phyloP scores from a whole-genome alignment of 37 sponge, comb jelly and placozoan genomes.

The Lycopodina hypogea region DNA sequence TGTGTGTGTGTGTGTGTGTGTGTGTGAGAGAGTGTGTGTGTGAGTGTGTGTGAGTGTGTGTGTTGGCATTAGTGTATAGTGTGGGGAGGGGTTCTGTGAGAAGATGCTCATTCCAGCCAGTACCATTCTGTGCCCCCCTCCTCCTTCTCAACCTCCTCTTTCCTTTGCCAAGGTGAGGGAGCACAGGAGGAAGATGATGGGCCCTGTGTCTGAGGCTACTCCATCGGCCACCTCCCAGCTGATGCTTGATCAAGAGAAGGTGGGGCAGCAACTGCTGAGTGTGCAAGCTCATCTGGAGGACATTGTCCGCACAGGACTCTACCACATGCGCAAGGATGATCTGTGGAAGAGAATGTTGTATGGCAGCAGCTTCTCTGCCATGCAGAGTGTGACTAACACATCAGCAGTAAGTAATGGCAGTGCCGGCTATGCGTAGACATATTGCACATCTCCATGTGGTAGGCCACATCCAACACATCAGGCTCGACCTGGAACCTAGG shows the following conservation, averaged over 20 bases:
- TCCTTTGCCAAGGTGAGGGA: constrained; percentile 13
- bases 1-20: too few relatives aligned
- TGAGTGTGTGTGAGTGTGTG: too few relatives aligned
- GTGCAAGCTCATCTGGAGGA: constrained; percentile 27
- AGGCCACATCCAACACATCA: too few relatives aligned
- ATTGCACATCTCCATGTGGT: too few relatives aligned
- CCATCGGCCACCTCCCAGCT: constrained; percentile 20
- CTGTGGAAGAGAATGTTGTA: constrained; percentile 79
- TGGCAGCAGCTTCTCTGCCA: constrained; percentile 16
- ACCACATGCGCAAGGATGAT: constrained; percentile 49
- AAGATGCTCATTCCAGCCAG: too few relatives aligned
- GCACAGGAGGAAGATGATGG: constrained; percentile 31
- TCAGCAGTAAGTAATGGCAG: background rate
- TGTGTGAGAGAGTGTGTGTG: too few relatives aligned
- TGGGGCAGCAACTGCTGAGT: constrained; percentile 2
- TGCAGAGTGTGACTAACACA: background rate
- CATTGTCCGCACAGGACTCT: constrained; percentile 6
- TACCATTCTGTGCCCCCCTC: too few relatives aligned
- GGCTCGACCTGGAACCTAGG: too few relatives aligned
- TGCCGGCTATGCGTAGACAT: too few relatives aligned
- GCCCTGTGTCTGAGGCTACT: constrained; percentile 23
- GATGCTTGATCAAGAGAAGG: constrained; percentile 21
- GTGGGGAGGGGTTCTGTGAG: too few relatives aligned
- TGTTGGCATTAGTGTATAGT: too few relatives aligned
- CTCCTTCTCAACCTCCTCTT: too few relatives aligned